phyloP scores from a whole-genome alignment of 2,888 invertebrate species.

The Dasysyrphus tricinctus region DNA sequence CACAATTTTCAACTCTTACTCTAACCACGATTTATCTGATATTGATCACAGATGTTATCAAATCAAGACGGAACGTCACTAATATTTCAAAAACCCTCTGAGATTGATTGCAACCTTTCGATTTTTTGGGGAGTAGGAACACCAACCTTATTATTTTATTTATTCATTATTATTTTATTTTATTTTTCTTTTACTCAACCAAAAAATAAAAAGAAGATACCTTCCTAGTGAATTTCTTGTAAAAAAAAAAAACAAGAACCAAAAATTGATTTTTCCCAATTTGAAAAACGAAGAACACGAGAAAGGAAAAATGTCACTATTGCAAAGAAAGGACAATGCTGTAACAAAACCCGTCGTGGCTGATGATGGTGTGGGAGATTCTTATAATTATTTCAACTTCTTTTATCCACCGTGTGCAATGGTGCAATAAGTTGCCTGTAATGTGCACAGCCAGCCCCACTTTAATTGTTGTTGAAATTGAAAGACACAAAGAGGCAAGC shows the following conservation, averaged over 20 bases:
- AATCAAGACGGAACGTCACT: no score
- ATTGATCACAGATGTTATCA: no score
- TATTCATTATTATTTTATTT: no score
- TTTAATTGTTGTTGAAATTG: constrained; percentile 16
- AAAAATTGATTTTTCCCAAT: constrained; percentile 29
- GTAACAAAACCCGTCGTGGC: background rate
- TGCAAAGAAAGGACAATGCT: constrained; percentile 16
- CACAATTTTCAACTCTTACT: no score
- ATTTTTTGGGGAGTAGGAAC: no score
- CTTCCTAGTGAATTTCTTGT: no score
- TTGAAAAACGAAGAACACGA: background rate
- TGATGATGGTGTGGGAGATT: background rate
- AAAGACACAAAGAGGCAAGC: background rate
- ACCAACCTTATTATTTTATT: no score
- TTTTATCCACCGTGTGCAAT: constrained; percentile 3
- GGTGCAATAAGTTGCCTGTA: constrained; percentile 11
- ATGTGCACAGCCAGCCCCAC: constrained; percentile 5
- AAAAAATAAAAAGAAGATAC: background rate
- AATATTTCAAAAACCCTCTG: no score
- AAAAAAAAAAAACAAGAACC: background rate
- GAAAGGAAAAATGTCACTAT: background rate
- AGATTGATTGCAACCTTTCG: no score
- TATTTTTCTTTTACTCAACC: background rate
- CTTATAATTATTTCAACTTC: background rate
- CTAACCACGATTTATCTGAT: no score